Evolutionary conservation across 2,888 invertebrate genomes (phyloP), one percentile per base, ranked within the genome.

Genomic region (Pachliopta kotzebuea): DNA sequence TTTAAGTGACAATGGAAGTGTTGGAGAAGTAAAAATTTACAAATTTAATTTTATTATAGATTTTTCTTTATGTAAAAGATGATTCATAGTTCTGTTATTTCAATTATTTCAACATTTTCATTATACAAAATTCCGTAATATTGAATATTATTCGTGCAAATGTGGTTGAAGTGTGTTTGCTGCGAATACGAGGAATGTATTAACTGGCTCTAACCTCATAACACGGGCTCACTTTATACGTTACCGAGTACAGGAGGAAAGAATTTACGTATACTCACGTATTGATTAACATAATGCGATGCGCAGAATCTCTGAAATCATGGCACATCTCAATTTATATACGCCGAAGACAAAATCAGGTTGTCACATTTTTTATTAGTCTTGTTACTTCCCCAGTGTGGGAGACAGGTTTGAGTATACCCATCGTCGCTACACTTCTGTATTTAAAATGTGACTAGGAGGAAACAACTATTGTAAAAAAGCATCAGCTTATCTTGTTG

Each of bases 121-220:
- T 60, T 56, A 57, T 61, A 57, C 61, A 52, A 53, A 49, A 37
- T 56, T 53, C n/a, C 31, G 20, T 63, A 21, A 45, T 54, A 58
- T 54, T 45, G 45, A 61, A 53, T 56, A 42, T 50, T 21, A 42
- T 37, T 59, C 20, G 11, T 49, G 29, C 49, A 24, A 53, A 49
- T 20, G 26, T 37, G 58, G 29, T 50, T n/a, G 23, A 42, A 14
- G 23, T 55, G 49, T 55, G 54, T 54, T 63, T 45, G 45, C 53
- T 59, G 24, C n/a, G 21, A 20, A 50, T 52, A 62, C 56, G 62
- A 59, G 50, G 26, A 54, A 55, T 63, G 31, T 49, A 63, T 63
- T 63, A 59, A 49, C 49, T 60, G 45, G n/a, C 14, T 26, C 17
- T 17, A 8, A n/a, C 29, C 56, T 56, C 37, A 60, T 4, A 45